Evolutionary conservation across 2,113 vertebrate genomes (phyloP).

Genomic region (Gila orcuttii): DNA sequence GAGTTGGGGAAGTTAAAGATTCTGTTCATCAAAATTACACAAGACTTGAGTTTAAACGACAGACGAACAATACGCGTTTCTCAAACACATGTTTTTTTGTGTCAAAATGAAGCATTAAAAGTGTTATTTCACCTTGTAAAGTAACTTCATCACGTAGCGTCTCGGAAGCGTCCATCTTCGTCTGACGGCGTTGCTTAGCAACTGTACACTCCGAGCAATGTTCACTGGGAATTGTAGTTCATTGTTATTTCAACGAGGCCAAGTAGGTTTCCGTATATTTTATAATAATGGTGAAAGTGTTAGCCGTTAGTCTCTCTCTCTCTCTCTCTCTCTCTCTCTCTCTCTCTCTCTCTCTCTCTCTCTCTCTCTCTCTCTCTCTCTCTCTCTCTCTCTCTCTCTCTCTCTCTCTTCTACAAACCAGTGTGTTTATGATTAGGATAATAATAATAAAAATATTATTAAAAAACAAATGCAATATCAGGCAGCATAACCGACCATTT

Average conservation of each 20-base stretch:
- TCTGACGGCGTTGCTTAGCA: slow-evolving; percentile 20
- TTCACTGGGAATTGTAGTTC: slow-evolving; percentile 46
- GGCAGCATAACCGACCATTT: no score
- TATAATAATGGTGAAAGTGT: neutral
- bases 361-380: no score
- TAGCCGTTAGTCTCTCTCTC: no score
- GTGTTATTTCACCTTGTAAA: slow-evolving; percentile 41
- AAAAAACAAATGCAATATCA: no score
- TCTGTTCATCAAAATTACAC: neutral
- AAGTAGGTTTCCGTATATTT: neutral
- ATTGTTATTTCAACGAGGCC: neutral
- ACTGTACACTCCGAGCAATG: slow-evolving; percentile 10
- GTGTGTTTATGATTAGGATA: no score
- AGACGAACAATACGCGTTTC: neutral
- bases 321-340: no score
- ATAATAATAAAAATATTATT: no score
- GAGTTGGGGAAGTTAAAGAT: no score
- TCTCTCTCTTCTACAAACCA: no score
- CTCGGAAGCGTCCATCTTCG: slow-evolving; percentile 31
- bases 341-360: no score
- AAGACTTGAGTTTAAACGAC: neutral
- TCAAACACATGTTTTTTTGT: neutral
- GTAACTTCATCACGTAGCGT: neutral
- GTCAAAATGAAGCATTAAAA: neutral
- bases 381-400: no score